Percentiles rank a stretch among this genome's conserved stretches.
Evolutionary conservation across 2,888 invertebrate genomes (phyloP).

Genomic region (Campoplex capitator): DNA sequence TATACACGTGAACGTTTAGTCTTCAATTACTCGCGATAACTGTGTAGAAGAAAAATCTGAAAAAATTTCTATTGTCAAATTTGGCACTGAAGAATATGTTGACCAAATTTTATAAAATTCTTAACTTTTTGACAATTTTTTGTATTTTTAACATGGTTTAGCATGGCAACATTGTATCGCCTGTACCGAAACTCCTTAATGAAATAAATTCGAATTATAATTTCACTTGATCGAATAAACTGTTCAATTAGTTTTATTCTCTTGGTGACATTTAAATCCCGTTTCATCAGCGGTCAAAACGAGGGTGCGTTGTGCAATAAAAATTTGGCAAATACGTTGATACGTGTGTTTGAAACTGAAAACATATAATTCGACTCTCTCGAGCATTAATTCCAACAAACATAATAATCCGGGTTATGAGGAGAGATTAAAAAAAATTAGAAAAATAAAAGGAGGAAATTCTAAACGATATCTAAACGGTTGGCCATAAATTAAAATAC

Average conservation of each 20-base stretch:
- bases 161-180: no score
- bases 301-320: conserved; percentile 46
- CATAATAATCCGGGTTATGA: background rate
- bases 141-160: no score
- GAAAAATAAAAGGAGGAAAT: conserved; percentile 6
- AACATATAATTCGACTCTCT: conserved; percentile 30
- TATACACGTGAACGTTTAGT: no score
- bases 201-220: background rate
- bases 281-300: conserved; percentile 7
- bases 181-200: background rate
- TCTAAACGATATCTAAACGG: conserved; percentile 30
- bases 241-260: background rate
- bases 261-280: background rate
- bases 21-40: no score
- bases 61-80: no score
- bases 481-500: conserved; percentile 47
- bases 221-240: background rate
- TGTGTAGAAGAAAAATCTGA: no score
- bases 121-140: no score
- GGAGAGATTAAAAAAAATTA: conserved; percentile 18
- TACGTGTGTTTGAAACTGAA: conserved; percentile 27
- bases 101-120: no score
- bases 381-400: conserved; percentile 16
- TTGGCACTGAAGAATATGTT: no score
- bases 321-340: conserved; percentile 41